Conservation (phyloP, 2,888 invertebrate species). For the Ernsta delagoae region DNA sequence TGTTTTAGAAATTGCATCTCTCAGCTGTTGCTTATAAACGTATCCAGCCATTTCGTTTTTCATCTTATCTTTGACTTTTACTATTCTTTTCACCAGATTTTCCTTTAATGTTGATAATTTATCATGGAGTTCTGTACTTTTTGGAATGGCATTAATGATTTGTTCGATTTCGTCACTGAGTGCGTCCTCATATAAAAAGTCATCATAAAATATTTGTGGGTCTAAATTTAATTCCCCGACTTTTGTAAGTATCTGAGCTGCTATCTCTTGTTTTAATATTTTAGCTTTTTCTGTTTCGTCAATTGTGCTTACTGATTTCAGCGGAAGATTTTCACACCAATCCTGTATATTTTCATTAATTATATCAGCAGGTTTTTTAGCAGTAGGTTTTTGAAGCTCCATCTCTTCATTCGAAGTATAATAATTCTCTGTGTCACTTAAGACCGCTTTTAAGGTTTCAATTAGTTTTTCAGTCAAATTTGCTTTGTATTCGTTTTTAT, state of each 20-base stretch:
- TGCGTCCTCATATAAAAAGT: slow-evolving; percentile 54
- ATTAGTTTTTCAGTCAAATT: slow-evolving; percentile 26
- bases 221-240: slow-evolving; percentile 59
- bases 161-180: slow-evolving; percentile 56
- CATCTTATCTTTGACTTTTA: slow-evolving; percentile 48
- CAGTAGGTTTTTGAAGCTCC: slow-evolving; percentile 19
- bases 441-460: slow-evolving; percentile 20
- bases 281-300: slow-evolving; percentile 44
- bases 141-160: slow-evolving; percentile 46
- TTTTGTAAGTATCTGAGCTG: slow-evolving; percentile 51
- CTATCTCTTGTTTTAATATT: slow-evolving; percentile 50
- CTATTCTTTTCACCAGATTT: slow-evolving; percentile 49
- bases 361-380: slow-evolving; percentile 46
- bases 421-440: slow-evolving; percentile 9
- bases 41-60: slow-evolving; percentile 53
- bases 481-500: slow-evolving; percentile 17
- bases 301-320: slow-evolving; percentile 42
- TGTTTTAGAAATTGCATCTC: slow-evolving; percentile 52
- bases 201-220: slow-evolving; percentile 56
- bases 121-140: slow-evolving; percentile 41
- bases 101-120: slow-evolving; percentile 47
- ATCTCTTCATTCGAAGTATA: background rate
- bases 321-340: slow-evolving; percentile 53
- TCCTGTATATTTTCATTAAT: slow-evolving; percentile 49
- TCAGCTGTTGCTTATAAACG: slow-evolving; percentile 56